phyloP scores from a whole-genome alignment of 2,113 vertebrate species.

The Uropsilus gracilis region DNA sequence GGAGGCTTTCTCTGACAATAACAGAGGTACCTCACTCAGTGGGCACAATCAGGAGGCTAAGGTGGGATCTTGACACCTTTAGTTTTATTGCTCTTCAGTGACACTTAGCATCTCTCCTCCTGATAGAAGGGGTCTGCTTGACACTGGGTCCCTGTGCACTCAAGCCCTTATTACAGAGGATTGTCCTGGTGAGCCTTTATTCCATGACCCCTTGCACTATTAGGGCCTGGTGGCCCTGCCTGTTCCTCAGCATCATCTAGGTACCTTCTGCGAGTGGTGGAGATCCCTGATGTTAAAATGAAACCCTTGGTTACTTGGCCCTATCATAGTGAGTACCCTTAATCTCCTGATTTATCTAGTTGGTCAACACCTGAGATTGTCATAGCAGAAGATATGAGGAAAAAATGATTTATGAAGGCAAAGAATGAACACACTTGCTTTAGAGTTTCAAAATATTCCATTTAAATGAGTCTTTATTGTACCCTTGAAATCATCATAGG shows the following conservation, averaged over 20 bases:
- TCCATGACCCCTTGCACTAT: fast-evolving
- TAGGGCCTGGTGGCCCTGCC: background rate
- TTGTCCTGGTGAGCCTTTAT: background rate
- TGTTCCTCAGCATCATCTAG: too few species aligned
- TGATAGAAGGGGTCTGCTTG: fast-evolving
- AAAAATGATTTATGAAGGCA: too few species aligned
- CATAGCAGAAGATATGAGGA: background rate
- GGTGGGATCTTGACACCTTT: background rate
- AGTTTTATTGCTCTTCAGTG: too few species aligned
- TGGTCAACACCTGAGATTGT: background rate
- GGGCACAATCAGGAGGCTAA: background rate
- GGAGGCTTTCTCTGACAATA: too few species aligned
- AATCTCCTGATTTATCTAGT: too few species aligned
- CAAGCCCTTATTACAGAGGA: too few species aligned
- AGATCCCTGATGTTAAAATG: too few species aligned
- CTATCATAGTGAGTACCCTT: background rate
- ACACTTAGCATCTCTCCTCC: background rate
- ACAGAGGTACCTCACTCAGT: background rate
- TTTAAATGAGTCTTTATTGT: background rate
- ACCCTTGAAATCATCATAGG: background rate
- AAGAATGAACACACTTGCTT: background rate
- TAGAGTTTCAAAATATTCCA: background rate
- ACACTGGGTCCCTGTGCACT: too few species aligned
- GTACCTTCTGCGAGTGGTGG: background rate
- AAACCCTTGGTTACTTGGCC: background rate